phyloP scores from a whole-genome alignment of 1,140 invertebrate species.

The Brachionus sp. region DNA sequence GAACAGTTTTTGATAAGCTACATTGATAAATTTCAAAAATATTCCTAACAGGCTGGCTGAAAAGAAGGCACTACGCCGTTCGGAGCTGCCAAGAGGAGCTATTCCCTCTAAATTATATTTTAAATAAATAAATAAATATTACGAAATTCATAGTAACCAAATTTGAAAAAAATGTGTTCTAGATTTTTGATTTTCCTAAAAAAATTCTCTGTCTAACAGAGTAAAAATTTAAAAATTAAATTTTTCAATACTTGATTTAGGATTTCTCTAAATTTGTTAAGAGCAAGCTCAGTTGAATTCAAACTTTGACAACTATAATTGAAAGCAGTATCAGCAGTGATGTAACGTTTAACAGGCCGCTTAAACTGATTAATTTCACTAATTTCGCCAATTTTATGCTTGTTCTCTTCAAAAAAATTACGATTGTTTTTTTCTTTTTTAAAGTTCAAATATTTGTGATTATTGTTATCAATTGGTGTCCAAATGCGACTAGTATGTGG shows the following conservation, averaged over 20 bases:
- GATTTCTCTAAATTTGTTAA: constrained; percentile 51
- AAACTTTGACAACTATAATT: constrained; percentile 57
- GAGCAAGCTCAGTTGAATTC: constrained; percentile 56
- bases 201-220: no score
- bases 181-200: no score
- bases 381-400: constrained; percentile 47
- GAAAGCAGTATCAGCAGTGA: constrained; percentile 49
- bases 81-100: no score
- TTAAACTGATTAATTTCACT: constrained; percentile 14
- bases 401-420: constrained; percentile 53
- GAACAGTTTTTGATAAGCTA: no score
- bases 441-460: constrained; percentile 51
- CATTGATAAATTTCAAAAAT: no score
- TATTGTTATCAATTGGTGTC: constrained; percentile 54
- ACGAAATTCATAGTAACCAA: no score
- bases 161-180: no score
- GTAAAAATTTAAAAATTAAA: no score
- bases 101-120: no score
- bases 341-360: constrained; percentile 31
- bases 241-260: constrained; percentile 17
- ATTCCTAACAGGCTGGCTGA: no score
- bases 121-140: no score
- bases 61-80: no score
- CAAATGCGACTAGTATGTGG: constrained; percentile 41
- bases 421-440: constrained; percentile 46